phyloP scores from a whole-genome alignment of 2,797 vertebrate species.

The Okamejei kenojei region DNA sequence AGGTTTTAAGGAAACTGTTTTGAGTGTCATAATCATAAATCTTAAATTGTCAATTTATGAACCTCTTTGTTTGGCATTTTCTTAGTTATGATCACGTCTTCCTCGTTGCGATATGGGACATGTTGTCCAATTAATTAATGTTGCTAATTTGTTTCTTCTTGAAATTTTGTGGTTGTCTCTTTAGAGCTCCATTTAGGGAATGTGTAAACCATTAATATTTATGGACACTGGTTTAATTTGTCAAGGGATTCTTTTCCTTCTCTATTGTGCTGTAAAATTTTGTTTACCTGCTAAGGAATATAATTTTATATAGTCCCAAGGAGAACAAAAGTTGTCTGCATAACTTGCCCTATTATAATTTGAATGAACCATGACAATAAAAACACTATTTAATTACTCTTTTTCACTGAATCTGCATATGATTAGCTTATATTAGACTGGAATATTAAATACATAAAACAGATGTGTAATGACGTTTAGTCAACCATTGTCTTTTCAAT shows the following conservation, averaged over 20 bases:
- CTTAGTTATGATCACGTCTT: not conserved
- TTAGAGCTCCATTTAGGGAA: not conserved
- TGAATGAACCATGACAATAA: not conserved
- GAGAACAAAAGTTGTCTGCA: not conserved
- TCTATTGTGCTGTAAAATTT: not conserved
- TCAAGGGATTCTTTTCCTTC: not conserved
- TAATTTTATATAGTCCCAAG: not conserved
- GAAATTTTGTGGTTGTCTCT: slow-evolving; percentile 1
- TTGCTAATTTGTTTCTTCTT: slow-evolving; percentile 13
- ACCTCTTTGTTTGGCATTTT: not conserved
- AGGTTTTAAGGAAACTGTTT: not conserved
- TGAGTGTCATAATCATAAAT: not conserved
- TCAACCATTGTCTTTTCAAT: not conserved
- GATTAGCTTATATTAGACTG: not conserved
- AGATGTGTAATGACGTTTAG: not conserved
- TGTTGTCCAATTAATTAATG: not conserved
- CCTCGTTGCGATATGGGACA: no score
- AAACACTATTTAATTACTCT: not conserved
- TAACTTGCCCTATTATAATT: not conserved
- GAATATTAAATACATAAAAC: slow-evolving; percentile 11
- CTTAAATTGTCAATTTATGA: not conserved
- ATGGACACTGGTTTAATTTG: not conserved
- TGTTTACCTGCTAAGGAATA: not conserved
- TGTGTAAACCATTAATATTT: slow-evolving; percentile 15
- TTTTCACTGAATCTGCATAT: not conserved